Conservation (phyloP, 2,113 vertebrate genomes). For the Ginglymostoma cirratum region DNA sequence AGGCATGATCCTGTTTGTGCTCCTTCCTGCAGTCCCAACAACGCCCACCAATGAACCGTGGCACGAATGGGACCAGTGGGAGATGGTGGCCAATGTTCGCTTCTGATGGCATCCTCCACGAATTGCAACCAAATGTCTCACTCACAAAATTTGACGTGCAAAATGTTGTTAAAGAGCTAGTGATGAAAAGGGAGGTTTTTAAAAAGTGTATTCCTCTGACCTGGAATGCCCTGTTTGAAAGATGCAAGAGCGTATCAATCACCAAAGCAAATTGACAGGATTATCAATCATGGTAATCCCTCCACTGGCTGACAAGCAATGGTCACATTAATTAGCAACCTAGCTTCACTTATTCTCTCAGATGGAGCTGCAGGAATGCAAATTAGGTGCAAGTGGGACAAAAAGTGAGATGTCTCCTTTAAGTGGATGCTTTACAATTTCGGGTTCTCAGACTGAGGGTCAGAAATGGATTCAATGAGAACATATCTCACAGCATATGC, state of each 20-base stretch:
- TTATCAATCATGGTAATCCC: constrained; percentile 29
- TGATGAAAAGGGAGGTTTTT: neutral
- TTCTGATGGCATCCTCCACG: no score
- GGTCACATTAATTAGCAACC: constrained; percentile 18
- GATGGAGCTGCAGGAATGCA: neutral
- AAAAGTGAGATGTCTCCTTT: neutral
- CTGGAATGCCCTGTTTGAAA: neutral
- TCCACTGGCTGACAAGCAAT: neutral
- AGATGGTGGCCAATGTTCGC: no score
- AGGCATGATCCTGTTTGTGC: no score
- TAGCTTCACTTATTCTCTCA: neutral
- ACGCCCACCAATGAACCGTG: no score
- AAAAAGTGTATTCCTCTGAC: neutral
- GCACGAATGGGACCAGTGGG: no score
- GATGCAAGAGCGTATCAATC: neutral
- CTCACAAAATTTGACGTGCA: neutral
- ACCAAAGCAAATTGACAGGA: neutral
- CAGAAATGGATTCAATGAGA: neutral
- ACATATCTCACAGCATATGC: neutral
- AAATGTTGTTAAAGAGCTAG: neutral
- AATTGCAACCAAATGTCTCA: no score
- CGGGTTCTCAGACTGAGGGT: neutral
- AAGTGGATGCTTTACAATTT: neutral
- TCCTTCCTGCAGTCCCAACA: no score
- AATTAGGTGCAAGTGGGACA: neutral